phyloP scores from a whole-genome alignment of 1,140 invertebrate species.

The Drosophila tsacasi region DNA sequence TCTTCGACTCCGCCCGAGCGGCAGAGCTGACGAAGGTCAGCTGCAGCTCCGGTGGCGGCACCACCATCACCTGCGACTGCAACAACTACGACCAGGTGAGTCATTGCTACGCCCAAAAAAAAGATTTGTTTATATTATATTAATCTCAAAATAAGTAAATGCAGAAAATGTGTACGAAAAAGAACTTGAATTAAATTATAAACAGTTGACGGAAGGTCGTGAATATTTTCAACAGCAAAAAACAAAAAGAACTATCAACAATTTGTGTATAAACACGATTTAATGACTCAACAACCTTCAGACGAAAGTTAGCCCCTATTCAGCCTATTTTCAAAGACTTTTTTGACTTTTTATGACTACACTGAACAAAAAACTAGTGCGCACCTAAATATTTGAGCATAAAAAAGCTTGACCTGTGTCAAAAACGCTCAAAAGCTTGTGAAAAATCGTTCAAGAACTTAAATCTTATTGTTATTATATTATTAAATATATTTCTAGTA shows the following conservation, averaged over 20 bases:
- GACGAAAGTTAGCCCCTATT: not conserved
- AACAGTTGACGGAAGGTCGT: slow-evolving; percentile 8
- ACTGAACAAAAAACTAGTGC: not conserved
- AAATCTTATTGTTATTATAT: not conserved
- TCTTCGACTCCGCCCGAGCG: not conserved
- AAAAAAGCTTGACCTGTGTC: not conserved
- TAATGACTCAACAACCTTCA: slow-evolving; percentile 21
- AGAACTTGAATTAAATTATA: not conserved
- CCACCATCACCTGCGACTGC: slow-evolving; percentile 81
- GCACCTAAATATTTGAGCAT: not conserved
- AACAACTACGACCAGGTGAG: slow-evolving; percentile 71
- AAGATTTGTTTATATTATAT: not conserved
- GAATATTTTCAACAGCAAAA: not conserved
- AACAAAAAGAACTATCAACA: not conserved
- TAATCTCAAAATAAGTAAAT: not conserved
- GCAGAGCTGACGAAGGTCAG: slow-evolving; percentile 57
- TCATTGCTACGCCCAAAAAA: not conserved
- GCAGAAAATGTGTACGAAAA: not conserved
- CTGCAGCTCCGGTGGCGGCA: slow-evolving; percentile 67
- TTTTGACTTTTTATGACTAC: slow-evolving; percentile 5
- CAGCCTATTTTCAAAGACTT: slow-evolving; percentile 6
- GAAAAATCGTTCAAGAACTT: not conserved
- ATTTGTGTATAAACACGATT: slow-evolving; percentile 9
- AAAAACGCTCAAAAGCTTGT: too few species aligned
- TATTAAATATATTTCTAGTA: not conserved